These are phyloP conservation scores for Pimpla rufipes DNA, from an alignment of 2,888 invertebrate genomes.

Conservation along the genomic window DNA sequence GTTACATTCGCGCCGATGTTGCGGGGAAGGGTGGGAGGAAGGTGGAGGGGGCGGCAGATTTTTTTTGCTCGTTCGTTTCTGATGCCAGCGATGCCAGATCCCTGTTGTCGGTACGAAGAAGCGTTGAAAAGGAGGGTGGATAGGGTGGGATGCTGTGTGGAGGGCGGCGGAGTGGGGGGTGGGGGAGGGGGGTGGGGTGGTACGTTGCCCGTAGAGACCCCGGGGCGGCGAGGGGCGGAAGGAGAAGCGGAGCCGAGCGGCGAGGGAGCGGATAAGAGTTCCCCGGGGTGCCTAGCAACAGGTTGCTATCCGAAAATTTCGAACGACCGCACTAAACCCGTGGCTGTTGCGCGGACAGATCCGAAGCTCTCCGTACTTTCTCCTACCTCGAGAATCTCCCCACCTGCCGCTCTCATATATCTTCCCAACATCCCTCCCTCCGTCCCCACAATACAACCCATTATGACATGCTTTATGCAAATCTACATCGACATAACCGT, in stretches of 20 bases:
- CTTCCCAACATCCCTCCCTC: background rate
- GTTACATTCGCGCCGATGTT: constrained; percentile 8
- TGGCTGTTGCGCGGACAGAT: background rate
- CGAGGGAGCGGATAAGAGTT: constrained; percentile 76
- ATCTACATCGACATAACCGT: constrained; percentile 11
- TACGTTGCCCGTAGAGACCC: constrained; percentile 56
- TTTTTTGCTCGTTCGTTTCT: constrained; percentile 12
- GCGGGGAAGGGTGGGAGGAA: background rate
- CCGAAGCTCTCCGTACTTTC: background rate
- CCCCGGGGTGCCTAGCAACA: constrained; percentile 83
- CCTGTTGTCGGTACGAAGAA: constrained; percentile 8
- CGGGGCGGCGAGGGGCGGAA: constrained; percentile 50
- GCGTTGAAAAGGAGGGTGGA: background rate
- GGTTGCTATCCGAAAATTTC: constrained; percentile 82
- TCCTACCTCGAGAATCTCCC: background rate
- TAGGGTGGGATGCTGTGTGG: background rate
- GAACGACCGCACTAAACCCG: constrained; percentile 41
- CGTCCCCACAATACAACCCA: background rate
- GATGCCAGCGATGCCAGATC: constrained; percentile 14
- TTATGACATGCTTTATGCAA: constrained; percentile 2
- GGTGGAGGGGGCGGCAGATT: background rate
- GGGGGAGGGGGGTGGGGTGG: constrained; percentile 11
- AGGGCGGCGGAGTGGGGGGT: background rate
- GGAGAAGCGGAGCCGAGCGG: constrained; percentile 61
- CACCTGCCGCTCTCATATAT: background rate